A percentile compares a stretch with the other conserved stretches of the same genome.
These are phyloP conservation scores for Drosophila melanica DNA, from an alignment of 1,140 invertebrate genomes.

Conservation along the genomic window DNA sequence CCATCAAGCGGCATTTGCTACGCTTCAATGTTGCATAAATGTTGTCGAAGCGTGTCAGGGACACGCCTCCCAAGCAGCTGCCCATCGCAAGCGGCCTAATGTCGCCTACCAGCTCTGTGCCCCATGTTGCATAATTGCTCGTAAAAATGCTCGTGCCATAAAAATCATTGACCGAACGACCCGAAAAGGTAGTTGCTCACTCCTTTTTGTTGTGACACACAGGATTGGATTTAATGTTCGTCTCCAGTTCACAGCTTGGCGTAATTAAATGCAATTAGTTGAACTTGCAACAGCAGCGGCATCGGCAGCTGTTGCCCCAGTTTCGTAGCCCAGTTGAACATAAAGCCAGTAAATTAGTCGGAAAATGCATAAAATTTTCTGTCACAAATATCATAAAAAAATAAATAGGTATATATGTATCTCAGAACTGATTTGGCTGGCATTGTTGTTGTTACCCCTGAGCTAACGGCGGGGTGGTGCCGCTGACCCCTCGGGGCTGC, in stretches of 20 bases:
- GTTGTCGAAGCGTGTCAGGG: constrained; percentile 69
- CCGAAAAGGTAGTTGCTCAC: constrained; percentile 21
- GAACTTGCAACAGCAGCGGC: constrained; percentile 30
- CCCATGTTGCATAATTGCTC: constrained; percentile 40
- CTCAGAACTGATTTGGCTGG: constrained; percentile 15
- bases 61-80: constrained; percentile 62
- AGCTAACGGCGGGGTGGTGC: constrained; percentile 35
- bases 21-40: constrained; percentile 43
- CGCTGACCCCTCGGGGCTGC: constrained; percentile 29
- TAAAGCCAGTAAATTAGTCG: constrained; percentile 48
- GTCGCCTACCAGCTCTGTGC: constrained; percentile 4
- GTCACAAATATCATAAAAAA: constrained; percentile 66
- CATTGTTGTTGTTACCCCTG: constrained; percentile 23
- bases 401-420: constrained; percentile 38
- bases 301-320: constrained; percentile 44
- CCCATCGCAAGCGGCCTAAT: constrained; percentile 5
- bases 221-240: constrained; percentile 29
- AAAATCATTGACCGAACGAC: constrained; percentile 48
- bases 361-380: constrained; percentile 65
- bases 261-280: constrained; percentile 54
- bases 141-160: constrained; percentile 42
- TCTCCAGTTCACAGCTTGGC: constrained; percentile 45
- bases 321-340: constrained; percentile 3
- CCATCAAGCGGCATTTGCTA: constrained; percentile 68
- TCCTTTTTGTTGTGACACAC: constrained; percentile 43